These are phyloP conservation scores for Mythimna pallens DNA, from an alignment of 2,888 invertebrate species.

Conservation along the genomic window DNA sequence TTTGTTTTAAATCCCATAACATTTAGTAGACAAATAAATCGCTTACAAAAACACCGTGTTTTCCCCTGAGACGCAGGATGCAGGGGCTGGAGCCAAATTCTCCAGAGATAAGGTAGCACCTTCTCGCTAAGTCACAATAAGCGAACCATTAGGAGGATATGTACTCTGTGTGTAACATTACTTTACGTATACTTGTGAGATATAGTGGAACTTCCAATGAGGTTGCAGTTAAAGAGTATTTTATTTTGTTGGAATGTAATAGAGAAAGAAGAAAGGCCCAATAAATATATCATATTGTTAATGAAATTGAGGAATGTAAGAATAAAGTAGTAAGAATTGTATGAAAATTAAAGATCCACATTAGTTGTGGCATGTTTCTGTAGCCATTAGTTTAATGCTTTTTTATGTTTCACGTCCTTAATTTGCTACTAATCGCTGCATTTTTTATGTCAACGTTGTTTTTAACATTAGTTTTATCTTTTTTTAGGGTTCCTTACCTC, in stretches of 20 bases:
- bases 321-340: too few species aligned
- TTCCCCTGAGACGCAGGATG: conserved; percentile 1
- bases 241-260: neutral
- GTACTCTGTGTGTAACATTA: too few species aligned
- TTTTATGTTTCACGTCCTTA: neutral
- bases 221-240: neutral
- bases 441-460: too few species aligned
- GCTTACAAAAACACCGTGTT: conserved; percentile 29
- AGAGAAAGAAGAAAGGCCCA: too few species aligned
- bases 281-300: too few species aligned
- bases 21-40: conserved; percentile 37
- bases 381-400: too few species aligned
- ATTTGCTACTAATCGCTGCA: neutral
- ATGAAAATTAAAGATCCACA: too few species aligned
- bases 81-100: conserved; percentile 53
- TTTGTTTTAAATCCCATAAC: neutral
- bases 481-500: too few species aligned
- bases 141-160: conserved; percentile 36
- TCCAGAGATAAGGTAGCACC: conserved; percentile 53
- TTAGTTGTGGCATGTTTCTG: too few species aligned
- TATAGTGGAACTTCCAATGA: neutral
- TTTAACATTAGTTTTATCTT: too few species aligned
- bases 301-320: too few species aligned
- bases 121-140: conserved; percentile 51
- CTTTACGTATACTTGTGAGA: neutral